A percentile compares a stretch with the other conserved stretches of the same genome.
These are phyloP conservation scores for Eupelmus urozonus DNA, from an alignment of 2,888 invertebrate genomes.

Conservation along the genomic window DNA sequence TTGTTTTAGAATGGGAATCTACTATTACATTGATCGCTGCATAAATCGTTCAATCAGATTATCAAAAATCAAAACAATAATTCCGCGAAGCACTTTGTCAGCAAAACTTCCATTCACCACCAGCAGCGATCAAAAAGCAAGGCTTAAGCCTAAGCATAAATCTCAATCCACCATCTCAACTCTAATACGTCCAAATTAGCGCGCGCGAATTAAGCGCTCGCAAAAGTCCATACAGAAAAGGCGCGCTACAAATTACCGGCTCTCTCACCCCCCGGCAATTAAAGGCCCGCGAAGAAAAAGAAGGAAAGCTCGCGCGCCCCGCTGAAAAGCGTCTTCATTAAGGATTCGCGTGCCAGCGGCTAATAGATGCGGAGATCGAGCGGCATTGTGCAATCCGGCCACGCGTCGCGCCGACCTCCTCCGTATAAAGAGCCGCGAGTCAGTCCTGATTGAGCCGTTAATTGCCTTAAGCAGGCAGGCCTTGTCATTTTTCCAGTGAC, in stretches of 20 bases:
- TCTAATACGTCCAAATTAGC: neutral
- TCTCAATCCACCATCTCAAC: neutral
- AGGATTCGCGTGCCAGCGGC: conserved; percentile 43
- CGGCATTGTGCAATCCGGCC: conserved; percentile 69
- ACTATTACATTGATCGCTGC: no score
- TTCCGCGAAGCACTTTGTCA: no score
- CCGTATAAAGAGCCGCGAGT: conserved; percentile 64
- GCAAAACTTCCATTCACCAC: no score
- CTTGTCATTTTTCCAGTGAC: conserved; percentile 57
- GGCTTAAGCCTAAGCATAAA: neutral
- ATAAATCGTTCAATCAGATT: no score
- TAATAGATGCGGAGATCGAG: conserved; percentile 69
- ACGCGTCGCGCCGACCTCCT: conserved; percentile 68
- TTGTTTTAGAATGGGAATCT: no score
- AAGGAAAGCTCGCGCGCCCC: neutral
- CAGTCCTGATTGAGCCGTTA: conserved; percentile 73
- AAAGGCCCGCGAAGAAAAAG: conserved; percentile 14
- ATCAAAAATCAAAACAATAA: no score
- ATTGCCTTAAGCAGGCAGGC: conserved; percentile 71
- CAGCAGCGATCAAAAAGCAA: no score
- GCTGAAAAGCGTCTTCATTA: conserved; percentile 29
- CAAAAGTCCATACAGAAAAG: neutral
- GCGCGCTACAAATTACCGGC: conserved; percentile 1
- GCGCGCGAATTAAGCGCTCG: neutral
- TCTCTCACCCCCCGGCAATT: neutral